phyloP scores from a whole-genome alignment of 2,888 invertebrate genomes.

The Lycia hirtaria region DNA sequence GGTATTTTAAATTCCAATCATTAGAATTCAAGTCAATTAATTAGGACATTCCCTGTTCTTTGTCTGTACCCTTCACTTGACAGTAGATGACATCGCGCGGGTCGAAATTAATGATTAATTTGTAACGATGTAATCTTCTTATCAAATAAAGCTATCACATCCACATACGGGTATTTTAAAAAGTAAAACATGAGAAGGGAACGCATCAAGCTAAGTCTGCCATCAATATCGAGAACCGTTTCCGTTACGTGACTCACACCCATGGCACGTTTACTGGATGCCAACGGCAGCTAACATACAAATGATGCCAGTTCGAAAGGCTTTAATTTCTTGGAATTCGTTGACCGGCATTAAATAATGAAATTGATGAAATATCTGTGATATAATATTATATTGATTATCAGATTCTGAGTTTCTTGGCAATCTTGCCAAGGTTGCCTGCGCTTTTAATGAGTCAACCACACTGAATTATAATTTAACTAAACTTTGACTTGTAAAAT shows the following conservation, averaged over 20 bases:
- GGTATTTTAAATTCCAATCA: too few relatives aligned
- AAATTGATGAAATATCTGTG: slow-evolving; percentile 28
- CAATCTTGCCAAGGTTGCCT: too few relatives aligned
- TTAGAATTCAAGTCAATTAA: too few relatives aligned
- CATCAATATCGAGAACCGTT: slow-evolving; percentile 79
- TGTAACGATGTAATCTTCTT: not conserved
- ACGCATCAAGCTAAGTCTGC: slow-evolving; percentile 65
- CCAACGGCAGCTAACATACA: slow-evolving; percentile 77
- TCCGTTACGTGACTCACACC: slow-evolving; percentile 84
- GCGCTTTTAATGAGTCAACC: too few relatives aligned
- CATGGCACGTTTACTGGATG: slow-evolving; percentile 75
- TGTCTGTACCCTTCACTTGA: too few relatives aligned
- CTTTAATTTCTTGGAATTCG: slow-evolving; percentile 65
- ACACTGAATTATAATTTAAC: too few relatives aligned
- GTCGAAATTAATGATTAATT: too few relatives aligned
- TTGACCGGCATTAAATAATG: slow-evolving; percentile 44
- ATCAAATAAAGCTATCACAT: not conserved
- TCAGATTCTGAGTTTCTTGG: not conserved
- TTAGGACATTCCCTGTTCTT: too few relatives aligned
- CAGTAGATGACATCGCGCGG: too few relatives aligned
- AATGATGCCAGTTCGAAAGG: slow-evolving; percentile 63
- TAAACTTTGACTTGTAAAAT: too few relatives aligned
- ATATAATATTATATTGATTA: slow-evolving; percentile 1
- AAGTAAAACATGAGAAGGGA: slow-evolving; percentile 69
- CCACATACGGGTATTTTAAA: slow-evolving; percentile 20